Base-by-base conservation (phyloP, 1,140 invertebrate species). In the Potamilus streckersoni region DNA sequence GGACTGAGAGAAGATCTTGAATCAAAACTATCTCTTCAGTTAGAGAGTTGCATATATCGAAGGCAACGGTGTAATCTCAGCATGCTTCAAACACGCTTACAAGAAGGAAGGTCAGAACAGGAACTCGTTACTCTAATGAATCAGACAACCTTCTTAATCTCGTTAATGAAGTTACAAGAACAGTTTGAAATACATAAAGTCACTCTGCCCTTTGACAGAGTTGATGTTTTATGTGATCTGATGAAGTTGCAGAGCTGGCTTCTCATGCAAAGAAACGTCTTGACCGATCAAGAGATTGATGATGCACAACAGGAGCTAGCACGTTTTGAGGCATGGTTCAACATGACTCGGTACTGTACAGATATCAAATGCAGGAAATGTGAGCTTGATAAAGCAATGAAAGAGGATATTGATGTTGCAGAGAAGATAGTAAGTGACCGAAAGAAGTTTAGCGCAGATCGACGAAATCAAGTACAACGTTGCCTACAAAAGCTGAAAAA, bases 401-500 rank as follows among this genome's bases (percentile, higher is more conserved):
- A 69, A 61, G 49, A 17, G 49, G 73, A 68, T n/a, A 73, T 77
- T 60, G 14, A 23, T 23, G 75, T 69, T 20, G 69, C 65, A 23
- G 75, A 77, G 63, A 72, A 56, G 23, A 61, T 68, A 17, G 2
- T 77, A 2, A 68, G 55, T 57, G 60, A 71, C 17, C 19, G 11
- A 15, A 38, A 61, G 27, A 77, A 77, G 58, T 77, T 68, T 23
- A 31, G 56, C 23, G 64, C 56, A 14, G n/a, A 1, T 3, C 31
- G 62, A 17, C 67, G 58, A 67, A 56, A 49, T n/a, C 55, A 5
- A 17, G 75, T 77, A 23, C 69, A 81, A 58, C 5, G 64, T 17
- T 73, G 83, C 5, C n/a, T 82, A 11, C 63, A 73, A 2, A 69
- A 80, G 2, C 61, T 85, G 12, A 65, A 78, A 27, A 72, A 77